Base-by-base conservation (phyloP, 2,888 invertebrate genomes). In the Drosophila nigritarsus region DNA sequence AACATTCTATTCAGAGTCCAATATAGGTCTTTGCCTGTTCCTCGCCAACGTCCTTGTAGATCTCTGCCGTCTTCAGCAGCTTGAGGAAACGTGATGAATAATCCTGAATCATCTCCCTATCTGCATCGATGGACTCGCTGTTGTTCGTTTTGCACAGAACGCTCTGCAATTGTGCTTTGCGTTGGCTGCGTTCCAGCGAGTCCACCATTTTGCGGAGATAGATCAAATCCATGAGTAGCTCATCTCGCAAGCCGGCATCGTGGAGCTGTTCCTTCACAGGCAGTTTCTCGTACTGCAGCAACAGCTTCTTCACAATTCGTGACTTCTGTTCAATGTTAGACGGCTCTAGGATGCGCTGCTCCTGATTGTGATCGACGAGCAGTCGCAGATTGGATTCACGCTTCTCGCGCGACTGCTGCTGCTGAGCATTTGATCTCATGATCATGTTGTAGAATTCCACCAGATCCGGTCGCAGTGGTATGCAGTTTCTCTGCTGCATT, bases 361-460 rank as follows among this genome's bases (percentile, higher is more conserved):
- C 78, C 53, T 78, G 58, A 24, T 65, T 78, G 27, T 74, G 82
- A 8, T 75, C 66, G 29, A 62, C 58, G 7, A 82, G 32, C 18
- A 65, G 20, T 1, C 54, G 60, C 2, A 73, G n/a, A 0, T 60
- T 61, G 11, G 62, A 68, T 6, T 87, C 81, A 1, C 92, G 88
- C 45, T 92, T 92, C 18, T 79, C 82, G 0, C 92, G 91, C 18
- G 58, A 30, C 45, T 80, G 80, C 2, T 89, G 79, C 48, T 89
- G 90, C 49, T 89, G 85, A 6, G 71, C 69, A 27, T 81, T 81
- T 0, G 84, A 80, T 30, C 73, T 73, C 0, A 92, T 38, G 1
- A 93, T 91, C 4, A 86, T 55, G 11, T 91, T 83, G 62, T 93
- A 93, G 67, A 93, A 93, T 0, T 87, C 73, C 30, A 83, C 67